Base-by-base conservation (phyloP, 2,797 vertebrate genomes). In the Pelochelys cantorii region DNA sequence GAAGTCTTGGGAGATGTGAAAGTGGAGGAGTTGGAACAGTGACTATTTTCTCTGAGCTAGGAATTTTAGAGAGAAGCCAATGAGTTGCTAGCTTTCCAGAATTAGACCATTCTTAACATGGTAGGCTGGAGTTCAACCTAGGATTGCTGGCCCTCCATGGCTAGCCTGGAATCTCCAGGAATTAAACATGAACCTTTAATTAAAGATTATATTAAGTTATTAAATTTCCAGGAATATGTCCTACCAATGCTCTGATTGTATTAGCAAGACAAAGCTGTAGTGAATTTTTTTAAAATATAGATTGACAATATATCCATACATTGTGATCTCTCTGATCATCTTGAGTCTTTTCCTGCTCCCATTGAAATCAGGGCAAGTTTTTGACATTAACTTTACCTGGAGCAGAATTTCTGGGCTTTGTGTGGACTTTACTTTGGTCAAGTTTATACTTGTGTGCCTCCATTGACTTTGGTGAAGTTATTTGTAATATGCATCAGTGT, bases 41-140 rank as follows among this genome's bases (percentile, higher is more conserved):
- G 1, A 7, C 2, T 55, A 59, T 82, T 86, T 78, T 92, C 88
- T 54, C 5, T 13, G 57, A 68, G 31, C 52, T 18, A 74, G 90
- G 52, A 95, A 56, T 65, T 87, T 92, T 34, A 91, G 79, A 92
- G 82, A 85, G 71, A 92, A 93, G 75, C n/a, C 86, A 89, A 77
- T 57, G 55, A 10, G 31, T 84, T 90, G 79, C 34, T 1, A 82
- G 52, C 42, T 80, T 89, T 62, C 25, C 80, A 92, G 55, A 85
- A 48, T 48, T 75, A 27, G 42, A 27, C 25, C 42, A 48, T 27
- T 48, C 22, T 48, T 75, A 48, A 48, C 31, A 86, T 57, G 65
- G 29, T 4, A 2, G 5, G 42, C 56, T 52, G 48, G 15, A 11
- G 15, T 48, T 75, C 48, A 75, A 75, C 13, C 27, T 15, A 54